Base-by-base conservation (phyloP, 1,140 invertebrate genomes). In the Macrobrachium nipponense region DNA sequence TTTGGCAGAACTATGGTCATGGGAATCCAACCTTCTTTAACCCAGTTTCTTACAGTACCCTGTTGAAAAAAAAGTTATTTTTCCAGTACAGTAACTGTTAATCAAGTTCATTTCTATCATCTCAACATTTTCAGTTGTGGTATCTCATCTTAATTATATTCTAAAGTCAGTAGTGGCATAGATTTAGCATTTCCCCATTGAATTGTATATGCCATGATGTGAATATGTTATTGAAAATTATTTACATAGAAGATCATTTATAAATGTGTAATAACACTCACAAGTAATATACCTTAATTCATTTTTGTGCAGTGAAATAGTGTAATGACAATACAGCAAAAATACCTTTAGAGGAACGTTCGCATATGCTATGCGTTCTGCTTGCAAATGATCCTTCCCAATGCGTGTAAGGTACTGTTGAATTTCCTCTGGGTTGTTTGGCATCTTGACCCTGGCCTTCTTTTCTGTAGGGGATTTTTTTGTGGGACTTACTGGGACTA, bases 341-440 rank as follows among this genome's bases (percentile, higher is more conserved):
- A 60, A 72, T 62, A 86, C 84, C 84, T 86, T 86, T n/a, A 86
- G n/a, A 11, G 84, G 84, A 23, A 86, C 51, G 27, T 66, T 86
- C 27, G 60, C 64, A 20, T 80, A 44, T n/a, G 77, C 84, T 14
- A 86, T 14, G n/a, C 72, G 77, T 36, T 86, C 66, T 51, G 77
- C 84, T 60, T 80, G 80, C 6, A 86, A 58, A n/a, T 86, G 66
- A 23, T 43, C 68, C 58, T 86, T 86, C 59, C 68, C 77, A 61
- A 80, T 72, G 5, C 18, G 17, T 44, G 77, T 36, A 12, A 86
- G 64, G 58, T 80, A 86, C 58, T 23, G 61, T n/a, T 80, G 76
- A 14, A 86, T 75, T 20, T 80, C 78, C 18, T n/a, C 51, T 20
- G 84, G 78, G 60, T 86, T 80, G 51, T 51, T 51, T 8, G 51